Base-by-base conservation (phyloP, 2,888 invertebrate species). In the Bedellia somnulentella region DNA sequence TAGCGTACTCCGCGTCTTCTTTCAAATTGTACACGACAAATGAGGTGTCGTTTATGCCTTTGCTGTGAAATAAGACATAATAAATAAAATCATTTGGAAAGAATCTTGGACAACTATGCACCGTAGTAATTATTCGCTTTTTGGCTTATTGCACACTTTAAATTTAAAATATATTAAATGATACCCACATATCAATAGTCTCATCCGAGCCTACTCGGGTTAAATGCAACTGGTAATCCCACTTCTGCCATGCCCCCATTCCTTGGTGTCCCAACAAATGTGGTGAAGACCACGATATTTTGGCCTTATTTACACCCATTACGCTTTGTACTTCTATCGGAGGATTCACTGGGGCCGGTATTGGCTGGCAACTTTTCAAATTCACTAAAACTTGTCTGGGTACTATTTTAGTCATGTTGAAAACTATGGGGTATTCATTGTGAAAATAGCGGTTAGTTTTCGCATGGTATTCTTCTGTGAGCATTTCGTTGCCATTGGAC, bases 231-330 rank as follows among this genome's bases (percentile, higher is more conserved):
- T 88, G 86, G 53, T 88, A 93, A 0, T 80, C 80, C 92, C 92
- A 93, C 40, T 84, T 82, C 21, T 76, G 76, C 79, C 83, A 83
- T 1, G 82, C 81, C 1, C 81, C 80, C 36, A 70, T 80, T 45
- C 87, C 86, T 57, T 92, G 90, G 21, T 83, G 83, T 0, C 84
- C 84, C 29, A 90, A 52, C 15, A 87, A 62, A 57, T 87, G 85
- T 0, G 95, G 94, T 2, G 83, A 79, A 14, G 83, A 79, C 95
- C 95, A 96, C 1, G 83, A 81, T 0, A 91, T 83, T 49, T 87
- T 86, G 0, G 91, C 92, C 21, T 81, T 77, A 37, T 81, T 80
- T 1, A 83, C 78, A 1, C 88, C 88, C 57, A 94, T 84, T 34
- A 95, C 80, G 12, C 88, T 92, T 57, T 93, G 89, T 2, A 95